Conservation (phyloP, 2,888 invertebrate genomes). For the Mamestra brassicae region DNA sequence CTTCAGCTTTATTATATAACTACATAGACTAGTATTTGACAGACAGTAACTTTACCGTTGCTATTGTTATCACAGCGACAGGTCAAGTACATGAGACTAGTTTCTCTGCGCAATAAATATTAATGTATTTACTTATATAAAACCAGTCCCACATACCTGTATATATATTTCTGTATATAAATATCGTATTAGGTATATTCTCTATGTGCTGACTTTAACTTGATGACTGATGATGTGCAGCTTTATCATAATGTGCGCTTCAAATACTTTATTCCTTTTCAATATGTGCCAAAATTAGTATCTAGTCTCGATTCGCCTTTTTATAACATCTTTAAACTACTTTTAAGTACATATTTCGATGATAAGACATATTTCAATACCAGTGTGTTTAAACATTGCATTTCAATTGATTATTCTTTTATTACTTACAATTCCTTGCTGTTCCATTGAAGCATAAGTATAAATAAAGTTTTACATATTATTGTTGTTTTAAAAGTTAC, state of each 20-base stretch:
- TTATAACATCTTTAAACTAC: constrained; percentile 36
- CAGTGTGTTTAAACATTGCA: constrained; percentile 53
- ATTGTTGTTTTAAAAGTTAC: constrained; percentile 48
- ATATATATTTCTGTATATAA: constrained; percentile 44
- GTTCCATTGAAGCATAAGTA: constrained; percentile 86
- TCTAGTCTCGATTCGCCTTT: constrained; percentile 52
- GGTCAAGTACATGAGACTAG: constrained; percentile 54
- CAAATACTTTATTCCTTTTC: constrained; percentile 52
- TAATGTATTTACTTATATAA: constrained; percentile 25
- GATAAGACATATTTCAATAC: constrained; percentile 45
- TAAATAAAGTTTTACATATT: constrained; percentile 69
- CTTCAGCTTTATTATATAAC: constrained; percentile 8
- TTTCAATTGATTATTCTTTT: constrained; percentile 58
- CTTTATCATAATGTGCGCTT: constrained; percentile 59
- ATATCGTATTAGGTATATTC: constrained; percentile 51
- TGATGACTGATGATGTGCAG: constrained; percentile 62
- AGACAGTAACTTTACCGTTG: constrained; percentile 61
- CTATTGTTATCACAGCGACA: constrained; percentile 52
- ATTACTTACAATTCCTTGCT: constrained; percentile 90
- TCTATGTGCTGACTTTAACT: constrained; percentile 64
- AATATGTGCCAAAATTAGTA: constrained; percentile 59
- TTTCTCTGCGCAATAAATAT: constrained; percentile 35
- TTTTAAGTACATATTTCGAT: constrained; percentile 41
- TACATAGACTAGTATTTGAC: constrained; percentile 52
- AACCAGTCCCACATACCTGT: constrained; percentile 57